phyloP scores from a whole-genome alignment of 1,140 invertebrate genomes.

The Bombus cullumanus region DNA sequence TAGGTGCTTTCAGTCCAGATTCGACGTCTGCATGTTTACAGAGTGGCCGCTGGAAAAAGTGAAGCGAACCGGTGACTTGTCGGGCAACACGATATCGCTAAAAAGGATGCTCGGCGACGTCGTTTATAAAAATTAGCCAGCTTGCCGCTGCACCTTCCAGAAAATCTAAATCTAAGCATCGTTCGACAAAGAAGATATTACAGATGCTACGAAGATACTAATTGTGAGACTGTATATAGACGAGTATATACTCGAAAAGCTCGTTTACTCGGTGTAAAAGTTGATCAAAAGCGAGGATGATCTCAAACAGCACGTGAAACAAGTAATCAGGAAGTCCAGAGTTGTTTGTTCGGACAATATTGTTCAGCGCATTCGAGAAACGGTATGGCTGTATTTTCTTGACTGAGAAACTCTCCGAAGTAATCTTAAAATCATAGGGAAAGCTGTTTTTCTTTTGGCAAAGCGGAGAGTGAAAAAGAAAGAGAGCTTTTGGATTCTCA shows the following conservation, averaged over 20 bases:
- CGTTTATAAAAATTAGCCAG: constrained; percentile 1
- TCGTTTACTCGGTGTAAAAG: not conserved
- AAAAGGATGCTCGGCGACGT: not conserved
- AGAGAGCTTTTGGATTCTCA: not conserved
- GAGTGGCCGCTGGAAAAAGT: not conserved
- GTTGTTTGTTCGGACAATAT: not conserved
- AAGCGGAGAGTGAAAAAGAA: too few species aligned
- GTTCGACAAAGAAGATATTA: too few species aligned
- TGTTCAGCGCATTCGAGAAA: not conserved
- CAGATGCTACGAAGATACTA: not conserved
- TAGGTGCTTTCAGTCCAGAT: not conserved
- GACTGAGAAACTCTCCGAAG: not conserved
- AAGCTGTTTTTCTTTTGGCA: not conserved
- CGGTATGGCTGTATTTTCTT: not conserved
- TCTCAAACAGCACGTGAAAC: not conserved
- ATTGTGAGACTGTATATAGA: not conserved
- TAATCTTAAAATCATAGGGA: not conserved
- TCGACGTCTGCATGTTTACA: constrained; percentile 25
- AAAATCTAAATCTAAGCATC: too few species aligned
- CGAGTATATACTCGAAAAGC: not conserved
- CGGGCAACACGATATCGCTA: not conserved
- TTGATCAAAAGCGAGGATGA: not conserved
- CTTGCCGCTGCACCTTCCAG: not conserved
- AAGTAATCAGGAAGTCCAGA: not conserved
- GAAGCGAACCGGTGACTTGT: not conserved